phyloP scores from a whole-genome alignment of 2,888 invertebrate genomes.

The Blera fallax region DNA sequence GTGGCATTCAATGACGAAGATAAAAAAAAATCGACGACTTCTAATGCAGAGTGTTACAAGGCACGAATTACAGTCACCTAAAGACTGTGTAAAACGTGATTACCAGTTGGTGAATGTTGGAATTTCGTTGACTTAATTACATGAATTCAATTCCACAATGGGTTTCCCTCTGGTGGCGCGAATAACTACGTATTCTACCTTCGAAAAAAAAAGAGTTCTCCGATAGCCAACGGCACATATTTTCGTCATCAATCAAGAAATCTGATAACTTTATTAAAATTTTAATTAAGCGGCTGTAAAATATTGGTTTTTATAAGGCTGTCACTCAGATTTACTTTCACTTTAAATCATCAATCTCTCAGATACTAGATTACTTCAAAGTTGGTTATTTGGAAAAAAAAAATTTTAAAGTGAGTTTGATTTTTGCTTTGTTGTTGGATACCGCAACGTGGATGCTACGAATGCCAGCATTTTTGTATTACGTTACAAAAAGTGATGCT shows the following conservation, averaged over 20 bases:
- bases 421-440: no score
- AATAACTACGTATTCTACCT: not conserved
- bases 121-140: slow-evolving; percentile 38
- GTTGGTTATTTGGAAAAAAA: no score
- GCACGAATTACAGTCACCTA: slow-evolving; percentile 47
- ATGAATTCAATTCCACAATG: not conserved
- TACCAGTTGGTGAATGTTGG: slow-evolving; percentile 40
- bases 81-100: slow-evolving; percentile 55
- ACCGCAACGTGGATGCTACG: no score
- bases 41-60: slow-evolving; percentile 30
- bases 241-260: slow-evolving; percentile 10
- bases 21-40: not conserved
- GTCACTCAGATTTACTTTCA: not conserved
- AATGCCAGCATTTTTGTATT: no score
- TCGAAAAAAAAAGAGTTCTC: not conserved
- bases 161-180: not conserved
- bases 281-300: not conserved
- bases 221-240: not conserved
- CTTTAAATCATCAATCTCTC: not conserved
- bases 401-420: no score
- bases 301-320: not conserved
- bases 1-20: not conserved
- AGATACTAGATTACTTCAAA: not conserved
- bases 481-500: no score
- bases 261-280: slow-evolving; percentile 5